phyloP scores from a whole-genome alignment of 2,797 vertebrate genomes.

The Ceryle rudis region DNA sequence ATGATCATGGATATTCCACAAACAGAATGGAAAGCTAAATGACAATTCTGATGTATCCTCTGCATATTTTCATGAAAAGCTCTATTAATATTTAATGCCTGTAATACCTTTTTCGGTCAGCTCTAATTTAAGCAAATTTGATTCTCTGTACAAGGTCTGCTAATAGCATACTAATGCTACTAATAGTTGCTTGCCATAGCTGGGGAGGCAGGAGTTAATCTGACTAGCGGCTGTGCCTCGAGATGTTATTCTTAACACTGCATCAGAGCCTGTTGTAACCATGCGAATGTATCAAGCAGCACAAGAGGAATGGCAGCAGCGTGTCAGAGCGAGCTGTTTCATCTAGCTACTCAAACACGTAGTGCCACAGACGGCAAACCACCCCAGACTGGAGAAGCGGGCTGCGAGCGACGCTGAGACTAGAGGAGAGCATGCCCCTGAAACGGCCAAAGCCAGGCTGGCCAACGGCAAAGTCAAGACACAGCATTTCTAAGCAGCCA shows the following conservation, averaged over 20 bases:
- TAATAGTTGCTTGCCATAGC: slow-evolving; percentile 23
- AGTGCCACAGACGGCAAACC: slow-evolving; percentile 47
- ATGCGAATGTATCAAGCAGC: slow-evolving; percentile 74
- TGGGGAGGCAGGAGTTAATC: slow-evolving; percentile 26
- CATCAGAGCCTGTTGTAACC: slow-evolving; percentile 70
- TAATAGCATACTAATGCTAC: slow-evolving; percentile 38
- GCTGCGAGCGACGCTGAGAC: slow-evolving; percentile 9
- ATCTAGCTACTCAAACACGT: slow-evolving; percentile 49
- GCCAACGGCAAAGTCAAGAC: background rate
- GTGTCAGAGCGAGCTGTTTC: slow-evolving; percentile 39
- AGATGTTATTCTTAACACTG: slow-evolving; percentile 69
- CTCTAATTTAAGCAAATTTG: slow-evolving; percentile 44
- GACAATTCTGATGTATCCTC: slow-evolving; percentile 50
- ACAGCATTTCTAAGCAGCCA: slow-evolving; percentile 27
- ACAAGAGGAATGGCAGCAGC: slow-evolving; percentile 59
- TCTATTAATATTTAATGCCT: slow-evolving; percentile 50
- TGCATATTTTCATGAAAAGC: slow-evolving; percentile 60
- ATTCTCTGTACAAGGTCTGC: slow-evolving; percentile 21
- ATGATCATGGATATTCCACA: slow-evolving; percentile 45
- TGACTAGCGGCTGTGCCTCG: slow-evolving; percentile 13
- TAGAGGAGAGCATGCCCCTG: background rate
- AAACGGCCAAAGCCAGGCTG: background rate
- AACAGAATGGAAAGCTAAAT: slow-evolving; percentile 53
- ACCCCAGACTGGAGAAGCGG: slow-evolving; percentile 28
- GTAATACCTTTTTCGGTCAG: slow-evolving; percentile 22